These are phyloP conservation scores for Hypolimnas misippus DNA, from an alignment of 2,888 invertebrate species.

Conservation along the genomic window DNA sequence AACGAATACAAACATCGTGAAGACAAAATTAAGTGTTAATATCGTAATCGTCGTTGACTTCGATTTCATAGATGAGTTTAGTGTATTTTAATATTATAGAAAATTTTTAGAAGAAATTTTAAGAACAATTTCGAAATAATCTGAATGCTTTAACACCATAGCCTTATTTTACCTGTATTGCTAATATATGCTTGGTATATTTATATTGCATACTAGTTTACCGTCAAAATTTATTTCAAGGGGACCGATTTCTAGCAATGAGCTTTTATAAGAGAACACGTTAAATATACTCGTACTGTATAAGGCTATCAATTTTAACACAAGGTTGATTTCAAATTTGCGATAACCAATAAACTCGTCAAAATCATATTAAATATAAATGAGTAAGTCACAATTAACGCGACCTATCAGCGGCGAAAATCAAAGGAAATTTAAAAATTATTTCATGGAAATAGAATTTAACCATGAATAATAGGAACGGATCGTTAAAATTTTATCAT, in stretches of 20 bases:
- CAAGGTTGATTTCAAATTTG: slow-evolving; percentile 23
- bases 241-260: background rate
- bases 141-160: too few species aligned
- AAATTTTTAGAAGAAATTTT: too few species aligned
- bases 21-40: too few species aligned
- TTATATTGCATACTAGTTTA: background rate
- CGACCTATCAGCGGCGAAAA: slow-evolving; percentile 36
- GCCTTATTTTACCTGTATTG: too few species aligned
- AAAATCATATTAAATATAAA: background rate
- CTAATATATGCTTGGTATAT: too few species aligned
- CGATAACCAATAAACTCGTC: slow-evolving; percentile 10
- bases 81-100: too few species aligned
- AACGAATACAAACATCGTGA: too few species aligned
- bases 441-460: slow-evolving; percentile 33
- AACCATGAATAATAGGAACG: slow-evolving; percentile 20
- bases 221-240: background rate
- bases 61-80: too few species aligned
- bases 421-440: slow-evolving; percentile 37
- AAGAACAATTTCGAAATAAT: too few species aligned
- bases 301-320: slow-evolving; percentile 28
- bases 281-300: slow-evolving; percentile 12
- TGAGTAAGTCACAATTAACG: slow-evolving; percentile 17
- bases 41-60: too few species aligned
- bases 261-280: background rate
- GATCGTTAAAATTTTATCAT: slow-evolving; percentile 29